Evolutionary conservation across 2,113 vertebrate species (phyloP).

Genomic region (Hepsetus odoe): DNA sequence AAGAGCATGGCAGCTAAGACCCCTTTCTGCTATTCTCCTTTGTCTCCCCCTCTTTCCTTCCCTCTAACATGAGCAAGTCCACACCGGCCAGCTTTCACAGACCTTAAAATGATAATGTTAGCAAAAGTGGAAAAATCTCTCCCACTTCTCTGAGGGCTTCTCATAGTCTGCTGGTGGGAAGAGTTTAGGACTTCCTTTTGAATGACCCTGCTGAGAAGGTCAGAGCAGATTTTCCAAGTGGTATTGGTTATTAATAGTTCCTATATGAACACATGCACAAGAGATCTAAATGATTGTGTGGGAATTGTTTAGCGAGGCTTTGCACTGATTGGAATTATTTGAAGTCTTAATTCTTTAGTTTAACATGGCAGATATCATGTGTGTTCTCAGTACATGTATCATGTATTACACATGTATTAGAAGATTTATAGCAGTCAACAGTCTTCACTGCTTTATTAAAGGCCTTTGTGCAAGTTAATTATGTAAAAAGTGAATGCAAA

Average conservation of each 20-base stretch:
- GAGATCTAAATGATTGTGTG: conserved; percentile 58
- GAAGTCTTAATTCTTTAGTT: neutral
- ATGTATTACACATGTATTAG: too few species aligned
- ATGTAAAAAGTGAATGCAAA: neutral
- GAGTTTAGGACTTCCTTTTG: conserved; percentile 62
- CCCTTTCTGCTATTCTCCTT: neutral
- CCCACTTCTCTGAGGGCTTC: conserved; percentile 50
- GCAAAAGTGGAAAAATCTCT: conserved; percentile 49
- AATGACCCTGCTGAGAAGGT: conserved; percentile 59
- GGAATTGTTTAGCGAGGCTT: conserved; percentile 62
- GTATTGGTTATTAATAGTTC: conserved; percentile 68
- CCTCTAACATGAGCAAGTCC: conserved; percentile 54
- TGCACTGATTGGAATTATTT: neutral
- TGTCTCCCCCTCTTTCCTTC: conserved; percentile 49
- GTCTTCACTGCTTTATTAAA: neutral
- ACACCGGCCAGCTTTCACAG: conserved; percentile 42
- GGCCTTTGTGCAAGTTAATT: neutral
- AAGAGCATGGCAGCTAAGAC: conserved; percentile 54
- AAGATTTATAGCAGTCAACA: neutral
- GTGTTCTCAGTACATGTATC: too few species aligned
- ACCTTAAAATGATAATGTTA: conserved; percentile 59
- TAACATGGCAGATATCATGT: neutral
- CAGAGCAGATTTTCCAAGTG: conserved; percentile 63
- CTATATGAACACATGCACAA: conserved; percentile 58
- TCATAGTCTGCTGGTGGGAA: conserved; percentile 71